Evolutionary conservation across 2,797 vertebrate genomes (phyloP).

Genomic region (Nannoperca australis): DNA sequence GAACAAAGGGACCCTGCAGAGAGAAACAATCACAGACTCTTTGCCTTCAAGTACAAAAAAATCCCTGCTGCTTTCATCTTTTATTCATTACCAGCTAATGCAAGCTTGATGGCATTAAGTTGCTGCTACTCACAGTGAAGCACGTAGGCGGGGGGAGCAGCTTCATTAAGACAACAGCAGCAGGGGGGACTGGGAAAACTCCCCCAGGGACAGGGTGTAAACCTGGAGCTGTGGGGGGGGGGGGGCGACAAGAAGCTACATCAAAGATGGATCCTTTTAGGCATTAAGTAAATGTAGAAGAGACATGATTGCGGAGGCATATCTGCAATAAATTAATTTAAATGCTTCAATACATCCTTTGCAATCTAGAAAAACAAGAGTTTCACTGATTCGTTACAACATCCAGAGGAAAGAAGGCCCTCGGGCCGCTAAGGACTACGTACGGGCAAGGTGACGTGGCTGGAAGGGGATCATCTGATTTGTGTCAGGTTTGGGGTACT

Average conservation of each 20-base stretch:
- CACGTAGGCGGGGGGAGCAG: conserved; percentile 96
- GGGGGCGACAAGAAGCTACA: conserved; percentile 13
- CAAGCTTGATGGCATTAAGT: conserved; percentile 20
- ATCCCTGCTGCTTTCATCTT: not conserved
- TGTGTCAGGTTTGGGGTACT: conserved; percentile 98
- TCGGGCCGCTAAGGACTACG: conserved; percentile 41
- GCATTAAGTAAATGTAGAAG: not conserved
- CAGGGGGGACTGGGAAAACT: conserved; percentile 97
- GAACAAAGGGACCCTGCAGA: conserved; percentile 96
- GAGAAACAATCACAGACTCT: conserved; percentile 42
- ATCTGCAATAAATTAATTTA: not conserved
- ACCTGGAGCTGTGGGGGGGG: conserved; percentile 89
- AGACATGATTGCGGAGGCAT: not conserved
- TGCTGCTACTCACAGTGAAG: conserved; percentile 90
- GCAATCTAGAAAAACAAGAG: not conserved
- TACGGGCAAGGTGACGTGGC: conserved; percentile 97
- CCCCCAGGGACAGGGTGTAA: conserved; percentile 97
- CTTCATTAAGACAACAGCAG: conserved; percentile 97
- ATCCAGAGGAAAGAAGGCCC: not conserved
- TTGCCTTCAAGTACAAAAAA: conserved; percentile 10
- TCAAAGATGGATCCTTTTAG: conserved; percentile 21
- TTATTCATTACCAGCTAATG: conserved; percentile 20
- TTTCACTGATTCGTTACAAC: not conserved
- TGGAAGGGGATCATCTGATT: conserved; percentile 99
- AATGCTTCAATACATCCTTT: not conserved